These are phyloP conservation scores for Danaus plexippus DNA, from an alignment of 1,140 invertebrate species.

Conservation along the genomic window DNA sequence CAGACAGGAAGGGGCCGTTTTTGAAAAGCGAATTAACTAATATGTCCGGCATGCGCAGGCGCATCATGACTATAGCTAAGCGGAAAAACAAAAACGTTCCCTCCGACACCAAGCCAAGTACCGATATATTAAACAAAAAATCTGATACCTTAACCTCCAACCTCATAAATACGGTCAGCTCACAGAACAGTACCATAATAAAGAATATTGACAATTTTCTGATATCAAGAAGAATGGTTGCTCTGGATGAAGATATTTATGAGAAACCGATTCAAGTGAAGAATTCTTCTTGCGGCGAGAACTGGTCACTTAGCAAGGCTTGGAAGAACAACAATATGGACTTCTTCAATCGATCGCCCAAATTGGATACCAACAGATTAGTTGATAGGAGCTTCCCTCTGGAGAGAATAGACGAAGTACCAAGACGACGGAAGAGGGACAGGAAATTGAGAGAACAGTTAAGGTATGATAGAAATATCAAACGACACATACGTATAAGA, in stretches of 20 bases:
- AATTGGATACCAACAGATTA: conserved; percentile 30
- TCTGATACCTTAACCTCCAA: conserved; percentile 46
- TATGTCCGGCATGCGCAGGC: conserved; percentile 56
- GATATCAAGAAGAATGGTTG: conserved; percentile 48
- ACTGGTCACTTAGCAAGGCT: conserved; percentile 63
- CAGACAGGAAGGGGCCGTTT: conserved; percentile 51
- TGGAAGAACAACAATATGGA: conserved; percentile 56
- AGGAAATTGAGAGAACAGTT: conserved; percentile 59
- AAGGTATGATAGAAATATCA: conserved; percentile 65
- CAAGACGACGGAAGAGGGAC: conserved; percentile 38
- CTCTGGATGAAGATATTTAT: conserved; percentile 56
- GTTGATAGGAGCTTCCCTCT: conserved; percentile 34
- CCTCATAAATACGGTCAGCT: conserved; percentile 50
- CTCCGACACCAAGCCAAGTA: conserved; percentile 37
- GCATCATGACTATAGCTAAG: conserved; percentile 56
- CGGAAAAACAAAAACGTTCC: conserved; percentile 34
- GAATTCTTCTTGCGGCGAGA: conserved; percentile 55
- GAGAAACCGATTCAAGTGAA: conserved; percentile 56
- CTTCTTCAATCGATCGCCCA: conserved; percentile 42
- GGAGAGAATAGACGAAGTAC: conserved; percentile 53
- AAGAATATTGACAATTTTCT: conserved; percentile 59
- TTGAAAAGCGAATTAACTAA: conserved; percentile 62
- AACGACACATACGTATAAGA: conserved; percentile 62
- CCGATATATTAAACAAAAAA: conserved; percentile 35
- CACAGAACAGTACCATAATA: conserved; percentile 46